phyloP scores from a whole-genome alignment of 2,797 vertebrate species.

The Onychomys arenicola region DNA sequence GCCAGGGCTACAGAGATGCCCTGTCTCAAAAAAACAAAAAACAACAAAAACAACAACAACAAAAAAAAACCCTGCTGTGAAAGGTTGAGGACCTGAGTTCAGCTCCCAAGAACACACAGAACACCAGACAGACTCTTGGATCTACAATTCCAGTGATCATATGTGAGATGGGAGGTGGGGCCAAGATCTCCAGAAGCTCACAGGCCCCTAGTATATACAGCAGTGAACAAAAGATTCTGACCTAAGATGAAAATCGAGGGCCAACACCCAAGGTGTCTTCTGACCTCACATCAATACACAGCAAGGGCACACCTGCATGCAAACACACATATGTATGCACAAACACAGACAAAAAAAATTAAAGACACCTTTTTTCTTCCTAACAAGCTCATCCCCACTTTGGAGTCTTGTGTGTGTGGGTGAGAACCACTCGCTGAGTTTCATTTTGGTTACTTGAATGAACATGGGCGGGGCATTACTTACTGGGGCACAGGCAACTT shows the following conservation, averaged over 20 bases:
- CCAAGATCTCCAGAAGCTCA: background rate
- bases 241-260: background rate
- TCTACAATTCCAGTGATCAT: background rate
- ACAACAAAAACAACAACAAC: too few species aligned
- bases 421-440: background rate
- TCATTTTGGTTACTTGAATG: background rate
- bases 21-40: too few species aligned
- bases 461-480: background rate
- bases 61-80: too few species aligned
- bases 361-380: background rate
- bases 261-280: background rate
- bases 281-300: background rate
- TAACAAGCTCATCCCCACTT: background rate
- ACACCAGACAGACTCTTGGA: background rate
- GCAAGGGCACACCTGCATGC: background rate
- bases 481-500: background rate
- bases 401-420: background rate
- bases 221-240: background rate
- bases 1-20: background rate
- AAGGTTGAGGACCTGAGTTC: background rate
- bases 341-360: background rate
- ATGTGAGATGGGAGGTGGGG: background rate
- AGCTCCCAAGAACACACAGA: background rate
- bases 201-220: background rate
- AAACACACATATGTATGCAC: background rate